These are phyloP conservation scores for Setipinna tenuifilis DNA, from an alignment of 2,797 vertebrate species.

Conservation along the genomic window DNA sequence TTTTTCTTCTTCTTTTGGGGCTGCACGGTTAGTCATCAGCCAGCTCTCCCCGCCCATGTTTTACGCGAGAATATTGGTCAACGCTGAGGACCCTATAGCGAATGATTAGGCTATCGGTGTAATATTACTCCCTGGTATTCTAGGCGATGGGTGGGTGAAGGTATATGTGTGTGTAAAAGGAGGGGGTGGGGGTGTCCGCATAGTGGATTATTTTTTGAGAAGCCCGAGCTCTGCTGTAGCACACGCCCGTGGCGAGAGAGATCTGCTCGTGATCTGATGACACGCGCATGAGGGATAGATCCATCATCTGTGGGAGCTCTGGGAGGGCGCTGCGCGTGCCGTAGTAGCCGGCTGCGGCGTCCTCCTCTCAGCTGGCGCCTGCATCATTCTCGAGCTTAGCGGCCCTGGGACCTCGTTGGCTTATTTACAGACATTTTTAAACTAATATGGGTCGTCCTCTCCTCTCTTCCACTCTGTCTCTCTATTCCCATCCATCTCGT, in stretches of 20 bases:
- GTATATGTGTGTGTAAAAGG: not conserved
- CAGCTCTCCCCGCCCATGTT: conserved; percentile 8
- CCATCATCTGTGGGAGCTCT: conserved; percentile 34
- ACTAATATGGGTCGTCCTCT: conserved; percentile 10
- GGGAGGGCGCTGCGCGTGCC: conserved; percentile 39
- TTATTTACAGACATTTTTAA: not conserved
- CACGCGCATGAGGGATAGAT: not conserved
- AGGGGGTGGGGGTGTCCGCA: conserved; percentile 20
- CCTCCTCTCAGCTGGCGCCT: not conserved
- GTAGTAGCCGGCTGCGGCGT: conserved; percentile 25
- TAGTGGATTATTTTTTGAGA: conserved; percentile 25
- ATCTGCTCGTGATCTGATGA: conserved; percentile 22
- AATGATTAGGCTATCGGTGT: not conserved
- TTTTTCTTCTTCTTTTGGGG: not conserved
- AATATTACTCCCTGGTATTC: not conserved
- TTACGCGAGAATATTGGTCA: conserved; percentile 8
- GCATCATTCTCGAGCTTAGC: not conserved
- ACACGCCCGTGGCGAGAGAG: conserved; percentile 16
- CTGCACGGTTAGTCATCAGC: not conserved
- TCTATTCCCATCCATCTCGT: not conserved
- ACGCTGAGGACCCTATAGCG: not conserved
- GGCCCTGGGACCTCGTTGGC: not conserved
- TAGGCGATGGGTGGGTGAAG: not conserved
- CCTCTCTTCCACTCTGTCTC: conserved; percentile 21
- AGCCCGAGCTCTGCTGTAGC: not conserved